Evolutionary conservation across 2,888 invertebrate species (phyloP), one percentile per base, ranked within the genome.

Genomic region (Acanthopleura granulata): DNA sequence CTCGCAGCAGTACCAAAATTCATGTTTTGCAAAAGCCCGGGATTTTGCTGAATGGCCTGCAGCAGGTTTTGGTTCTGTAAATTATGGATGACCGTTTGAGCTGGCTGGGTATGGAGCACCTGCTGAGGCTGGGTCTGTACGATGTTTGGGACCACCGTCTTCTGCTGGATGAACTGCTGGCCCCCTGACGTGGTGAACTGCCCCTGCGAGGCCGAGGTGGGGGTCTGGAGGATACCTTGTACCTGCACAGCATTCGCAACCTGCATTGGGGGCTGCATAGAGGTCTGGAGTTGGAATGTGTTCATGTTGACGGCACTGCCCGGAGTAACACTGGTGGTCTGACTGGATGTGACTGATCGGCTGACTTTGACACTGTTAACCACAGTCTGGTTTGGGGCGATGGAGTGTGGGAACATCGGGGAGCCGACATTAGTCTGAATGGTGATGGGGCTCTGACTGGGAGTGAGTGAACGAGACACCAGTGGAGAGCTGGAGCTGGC

Each of bases 61-160:
- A 66, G 29, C 29, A 66, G 29, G 29, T 66, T 66, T 25, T 66
- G 66, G 29, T 66, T 66, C 25, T 22, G 29, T 16, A 66, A 22
- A 57, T 57, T 57, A 6, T 66, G 66, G 3, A 66, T 16, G 22
- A 66, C 66, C 6, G 25, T 66, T 22, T 66, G 66, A 22, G 66
- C 25, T 66, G 22, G 66, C 25, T 66, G 66, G 16, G 66, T 6
- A 22, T 66, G 66, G 16, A 66, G 22, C 1, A 66, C 25, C 29
- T 66, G 66, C 66, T 66, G 66, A 27, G 22, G 25, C 75, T 86
- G 86, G n/a, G 84, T 81, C 77, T 85, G 85, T 3, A 86, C 82
- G 11, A 83, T 76, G 49, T 27, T 27, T 6, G 66, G 72, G 30
- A 62, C 62, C 25, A 71, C 71, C 22, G 62, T 62, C 29, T 57